Evolutionary conservation across 2,113 vertebrate genomes (phyloP), one percentile per base, ranked within the genome.

Genomic region (Polypterus senegalus): DNA sequence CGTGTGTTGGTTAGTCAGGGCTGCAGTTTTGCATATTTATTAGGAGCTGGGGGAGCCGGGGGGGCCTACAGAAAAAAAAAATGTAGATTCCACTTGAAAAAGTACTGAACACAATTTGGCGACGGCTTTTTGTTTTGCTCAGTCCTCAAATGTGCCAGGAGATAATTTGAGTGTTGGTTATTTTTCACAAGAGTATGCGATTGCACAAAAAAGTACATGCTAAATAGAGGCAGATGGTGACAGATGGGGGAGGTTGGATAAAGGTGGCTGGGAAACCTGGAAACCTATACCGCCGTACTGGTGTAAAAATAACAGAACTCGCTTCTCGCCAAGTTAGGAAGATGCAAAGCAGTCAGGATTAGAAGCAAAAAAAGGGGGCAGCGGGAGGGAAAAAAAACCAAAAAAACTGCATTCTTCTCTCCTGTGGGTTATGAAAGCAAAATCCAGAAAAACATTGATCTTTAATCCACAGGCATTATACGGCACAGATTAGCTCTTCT

Each of bases 181-280:
- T 95, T 96, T 97, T 94, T 96, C 91, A 93, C 89, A 94, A 91
- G 91, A 91, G 88, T 92, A 88, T 91, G 92, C 92, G 90, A 91
- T 89, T 91, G 89, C 89, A 89, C 88, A 90, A 91, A 92, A 87
- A 94, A 96, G 92, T 96, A 89, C 87, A 85, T 86, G 91, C 92
- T 96, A 92, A 95, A 97, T 89, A 91, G 88, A 93, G 91, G 88
- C 94, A 97, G 94, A 98, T 97, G 94, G 92, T 93, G 92, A 92
- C 94, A 97, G 93, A 97, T 97, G 94, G 92, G 92, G 90, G 90
- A 94, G 93, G 93, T 93, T 93, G 92, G 92, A 92, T 89, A 92
- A 93, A 92, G 94, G 95, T 92, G 90, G 89, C 93, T 90, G 86
- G 88, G 86, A 87, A 97, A 91, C 91, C 89, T 90, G 92, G 90